Evolutionary conservation across 2,797 vertebrate genomes (phyloP).

Genomic region (Rhyacichthys aspro): DNA sequence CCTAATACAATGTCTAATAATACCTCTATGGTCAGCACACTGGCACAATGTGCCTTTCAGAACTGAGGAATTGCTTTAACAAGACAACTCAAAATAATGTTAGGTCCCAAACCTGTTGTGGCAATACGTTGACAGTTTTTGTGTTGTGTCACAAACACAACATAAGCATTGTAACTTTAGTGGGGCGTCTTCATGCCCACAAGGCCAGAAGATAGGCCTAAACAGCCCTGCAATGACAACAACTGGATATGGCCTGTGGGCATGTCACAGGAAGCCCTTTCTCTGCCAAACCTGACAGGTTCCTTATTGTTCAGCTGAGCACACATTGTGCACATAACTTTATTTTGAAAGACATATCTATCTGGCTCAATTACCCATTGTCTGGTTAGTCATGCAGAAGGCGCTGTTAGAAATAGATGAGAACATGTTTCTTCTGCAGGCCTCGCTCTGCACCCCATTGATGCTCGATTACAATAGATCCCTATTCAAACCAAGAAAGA

Average conservation of each 20-base stretch:
- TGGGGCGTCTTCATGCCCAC: conserved; percentile 45
- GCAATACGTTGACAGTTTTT: conserved; percentile 37
- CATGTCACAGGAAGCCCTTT: conserved; percentile 64
- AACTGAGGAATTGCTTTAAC: conserved; percentile 9
- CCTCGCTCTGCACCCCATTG: conserved; percentile 18
- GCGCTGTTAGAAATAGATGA: conserved; percentile 47
- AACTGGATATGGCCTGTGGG: conserved; percentile 60
- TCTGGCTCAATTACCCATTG: conserved; percentile 67
- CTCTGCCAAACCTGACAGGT: conserved; percentile 69
- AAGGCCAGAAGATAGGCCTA: conserved; percentile 57
- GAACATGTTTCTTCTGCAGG: conserved; percentile 48
- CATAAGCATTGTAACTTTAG: conserved; percentile 56
- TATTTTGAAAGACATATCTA: conserved; percentile 72
- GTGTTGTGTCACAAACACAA: conserved; percentile 8
- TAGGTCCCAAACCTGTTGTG: conserved; percentile 33
- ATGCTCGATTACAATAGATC: conserved; percentile 41
- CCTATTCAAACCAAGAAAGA: conserved; percentile 43
- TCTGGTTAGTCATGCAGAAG: conserved; percentile 63
- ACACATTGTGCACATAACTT: conserved; percentile 67
- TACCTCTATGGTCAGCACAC: conserved; percentile 44
- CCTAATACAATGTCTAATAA: conserved; percentile 23
- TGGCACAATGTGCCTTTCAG: background rate
- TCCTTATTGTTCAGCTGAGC: conserved; percentile 69
- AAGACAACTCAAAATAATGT: conserved; percentile 29
- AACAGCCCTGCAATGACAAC: conserved; percentile 65